A percentile compares a stretch with the other conserved stretches of the same genome.
These are phyloP conservation scores for Holotrichia oblita DNA, from an alignment of 1,140 invertebrate species.

Conservation along the genomic window DNA sequence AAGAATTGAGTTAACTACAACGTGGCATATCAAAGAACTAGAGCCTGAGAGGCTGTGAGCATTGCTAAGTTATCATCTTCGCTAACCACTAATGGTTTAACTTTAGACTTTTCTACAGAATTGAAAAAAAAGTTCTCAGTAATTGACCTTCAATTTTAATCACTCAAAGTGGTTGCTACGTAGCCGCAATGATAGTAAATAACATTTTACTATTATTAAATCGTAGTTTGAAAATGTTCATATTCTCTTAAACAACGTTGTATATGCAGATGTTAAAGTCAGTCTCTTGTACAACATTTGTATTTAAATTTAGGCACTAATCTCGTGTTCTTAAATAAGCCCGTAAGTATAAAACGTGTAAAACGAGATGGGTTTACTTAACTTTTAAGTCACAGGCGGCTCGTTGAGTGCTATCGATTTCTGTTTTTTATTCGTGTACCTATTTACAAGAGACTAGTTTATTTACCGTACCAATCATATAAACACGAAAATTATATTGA, in stretches of 20 bases:
- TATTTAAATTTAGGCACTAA: constrained; percentile 36
- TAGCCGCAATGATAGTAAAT: too few relatives aligned
- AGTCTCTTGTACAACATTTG: constrained; percentile 12
- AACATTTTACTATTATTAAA: too few relatives aligned
- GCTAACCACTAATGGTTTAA: too few relatives aligned
- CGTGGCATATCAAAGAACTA: too few relatives aligned
- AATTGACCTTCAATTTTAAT: too few relatives aligned
- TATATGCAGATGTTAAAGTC: constrained; percentile 23
- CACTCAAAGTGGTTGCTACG: too few relatives aligned
- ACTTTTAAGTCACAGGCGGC: not conserved
- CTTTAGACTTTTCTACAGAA: too few relatives aligned
- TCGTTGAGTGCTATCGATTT: constrained; percentile 13
- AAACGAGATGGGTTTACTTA: constrained; percentile 11
- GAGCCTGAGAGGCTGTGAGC: too few relatives aligned
- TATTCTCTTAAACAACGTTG: not conserved
- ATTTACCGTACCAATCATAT: not conserved
- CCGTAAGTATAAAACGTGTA: constrained; percentile 6
- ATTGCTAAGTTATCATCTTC: too few relatives aligned
- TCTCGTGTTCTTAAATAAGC: constrained; percentile 21
- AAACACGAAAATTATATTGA: constrained; percentile 7
- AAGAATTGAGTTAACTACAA: too few relatives aligned
- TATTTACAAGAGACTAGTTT: not conserved
- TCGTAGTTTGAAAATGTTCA: too few relatives aligned
- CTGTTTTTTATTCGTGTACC: not conserved
- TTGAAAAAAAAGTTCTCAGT: too few relatives aligned